These are phyloP conservation scores for Epirrhoe alternata DNA, from an alignment of 2,888 invertebrate genomes.

Conservation along the genomic window DNA sequence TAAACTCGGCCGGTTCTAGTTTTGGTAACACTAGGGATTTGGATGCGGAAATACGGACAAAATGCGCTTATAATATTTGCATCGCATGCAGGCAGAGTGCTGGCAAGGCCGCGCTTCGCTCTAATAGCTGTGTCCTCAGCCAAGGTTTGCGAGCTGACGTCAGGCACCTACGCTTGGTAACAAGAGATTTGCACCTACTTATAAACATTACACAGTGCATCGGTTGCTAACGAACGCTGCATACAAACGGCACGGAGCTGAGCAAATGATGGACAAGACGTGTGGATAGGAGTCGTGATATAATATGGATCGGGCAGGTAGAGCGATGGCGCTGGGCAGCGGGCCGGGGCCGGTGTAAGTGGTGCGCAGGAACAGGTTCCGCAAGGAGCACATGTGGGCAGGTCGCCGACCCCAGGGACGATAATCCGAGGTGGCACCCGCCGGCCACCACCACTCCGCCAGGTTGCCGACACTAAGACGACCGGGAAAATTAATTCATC, in stretches of 20 bases:
- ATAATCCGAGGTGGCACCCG: slow-evolving; percentile 66
- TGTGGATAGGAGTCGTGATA: slow-evolving; percentile 35
- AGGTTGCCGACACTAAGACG: slow-evolving; percentile 25
- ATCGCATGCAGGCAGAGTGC: slow-evolving; percentile 72
- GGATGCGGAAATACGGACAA: slow-evolving; percentile 38
- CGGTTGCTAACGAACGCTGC: slow-evolving; percentile 48
- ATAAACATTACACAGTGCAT: slow-evolving; percentile 47
- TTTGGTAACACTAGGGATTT: slow-evolving; percentile 16
- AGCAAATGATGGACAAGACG: slow-evolving; percentile 32
- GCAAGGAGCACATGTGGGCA: slow-evolving; percentile 75
- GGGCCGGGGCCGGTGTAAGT: slow-evolving; percentile 64
- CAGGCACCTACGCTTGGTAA: slow-evolving; percentile 71
- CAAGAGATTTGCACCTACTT: slow-evolving; percentile 67
- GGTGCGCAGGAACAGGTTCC: slow-evolving; percentile 78
- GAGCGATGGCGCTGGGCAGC: slow-evolving; percentile 54
- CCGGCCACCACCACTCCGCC: slow-evolving; percentile 44
- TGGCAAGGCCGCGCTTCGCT: slow-evolving; percentile 75
- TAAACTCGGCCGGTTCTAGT: slow-evolving; percentile 1
- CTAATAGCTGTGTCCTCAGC: slow-evolving; percentile 78
- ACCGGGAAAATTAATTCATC: slow-evolving; percentile 34
- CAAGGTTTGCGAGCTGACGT: slow-evolving; percentile 79
- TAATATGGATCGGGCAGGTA: slow-evolving; percentile 50
- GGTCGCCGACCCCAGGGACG: slow-evolving; percentile 74
- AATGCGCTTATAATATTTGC: slow-evolving; percentile 47
- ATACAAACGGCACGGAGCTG: slow-evolving; percentile 24